Percentiles rank a stretch among this genome's conserved stretches.
These are phyloP conservation scores for Notolepis coatsorum DNA, from an alignment of 2,797 vertebrate species.

Conservation along the genomic window DNA sequence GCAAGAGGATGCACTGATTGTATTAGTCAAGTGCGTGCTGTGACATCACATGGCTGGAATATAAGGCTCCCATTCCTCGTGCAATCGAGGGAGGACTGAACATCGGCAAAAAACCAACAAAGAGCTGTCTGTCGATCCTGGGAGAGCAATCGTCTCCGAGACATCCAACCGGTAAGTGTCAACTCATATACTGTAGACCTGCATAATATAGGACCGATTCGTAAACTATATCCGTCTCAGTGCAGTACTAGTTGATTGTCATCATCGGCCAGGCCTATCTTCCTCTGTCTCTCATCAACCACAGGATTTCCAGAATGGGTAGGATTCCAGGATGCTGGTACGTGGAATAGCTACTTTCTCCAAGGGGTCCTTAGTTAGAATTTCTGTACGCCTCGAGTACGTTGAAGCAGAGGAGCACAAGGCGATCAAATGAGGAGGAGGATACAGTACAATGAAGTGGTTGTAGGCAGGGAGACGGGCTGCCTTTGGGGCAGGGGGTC, in stretches of 20 bases:
- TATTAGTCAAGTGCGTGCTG: slow-evolving; percentile 80
- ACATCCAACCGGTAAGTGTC: slow-evolving; percentile 71
- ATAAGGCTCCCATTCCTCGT: slow-evolving; percentile 75
- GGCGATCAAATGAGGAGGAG: slow-evolving; percentile 81
- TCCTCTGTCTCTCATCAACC: not conserved
- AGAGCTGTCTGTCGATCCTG: slow-evolving; percentile 71
- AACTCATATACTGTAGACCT: slow-evolving; percentile 10
- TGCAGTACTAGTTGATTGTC: not conserved
- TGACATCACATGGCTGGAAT: slow-evolving; percentile 84
- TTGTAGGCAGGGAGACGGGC: slow-evolving; percentile 66
- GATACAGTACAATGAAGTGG: slow-evolving; percentile 66
- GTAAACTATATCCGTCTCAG: slow-evolving; percentile 12
- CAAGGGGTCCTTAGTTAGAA: slow-evolving; percentile 27
- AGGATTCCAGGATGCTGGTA: slow-evolving; percentile 16
- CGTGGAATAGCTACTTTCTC: slow-evolving; percentile 3
- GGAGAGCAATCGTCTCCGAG: slow-evolving; percentile 51
- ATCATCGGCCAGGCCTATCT: not conserved
- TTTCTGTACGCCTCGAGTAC: slow-evolving; percentile 54
- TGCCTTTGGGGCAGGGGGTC: slow-evolving; percentile 46
- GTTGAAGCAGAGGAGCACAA: slow-evolving; percentile 73
- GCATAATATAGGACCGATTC: slow-evolving; percentile 15
- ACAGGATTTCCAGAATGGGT: not conserved
- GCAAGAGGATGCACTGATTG: slow-evolving; percentile 64
- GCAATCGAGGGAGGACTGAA: slow-evolving; percentile 74
- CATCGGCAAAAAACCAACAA: slow-evolving; percentile 75